Percentiles rank a stretch among this genome's conserved stretches.
Conservation (phyloP, 1,140 invertebrate genomes). For the Geopemphigus sp. region DNA sequence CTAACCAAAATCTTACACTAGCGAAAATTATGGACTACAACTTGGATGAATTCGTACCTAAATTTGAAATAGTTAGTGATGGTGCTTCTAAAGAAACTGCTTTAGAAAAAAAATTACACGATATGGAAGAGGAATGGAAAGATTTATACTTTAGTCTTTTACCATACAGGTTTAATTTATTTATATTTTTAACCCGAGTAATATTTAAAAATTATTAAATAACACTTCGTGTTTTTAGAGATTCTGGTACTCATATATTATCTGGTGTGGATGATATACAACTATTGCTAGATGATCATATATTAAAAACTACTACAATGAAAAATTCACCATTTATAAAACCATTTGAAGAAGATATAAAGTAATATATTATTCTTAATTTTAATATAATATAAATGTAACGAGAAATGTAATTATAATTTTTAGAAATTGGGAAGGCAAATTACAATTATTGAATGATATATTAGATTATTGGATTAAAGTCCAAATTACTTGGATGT, state of each 20-base stretch:
- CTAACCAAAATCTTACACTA: constrained; percentile 80
- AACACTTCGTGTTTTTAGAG: constrained; percentile 58
- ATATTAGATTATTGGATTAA: constrained; percentile 95
- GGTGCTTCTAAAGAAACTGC: constrained; percentile 93
- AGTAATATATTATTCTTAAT: constrained; percentile 60
- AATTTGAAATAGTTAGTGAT: constrained; percentile 91
- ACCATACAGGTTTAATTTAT: constrained; percentile 59
- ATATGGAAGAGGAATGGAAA: constrained; percentile 92
- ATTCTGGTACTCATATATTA: constrained; percentile 88
- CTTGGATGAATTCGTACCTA: constrained; percentile 82
- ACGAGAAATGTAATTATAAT: neutral
- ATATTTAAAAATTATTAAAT: neutral
- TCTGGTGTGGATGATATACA: constrained; percentile 93
- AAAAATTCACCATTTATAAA: constrained; percentile 95
- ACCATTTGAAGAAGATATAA: constrained; percentile 80
- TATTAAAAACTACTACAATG: constrained; percentile 97
- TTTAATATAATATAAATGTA: neutral
- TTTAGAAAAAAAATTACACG: constrained; percentile 82
- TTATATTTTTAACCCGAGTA: neutral
- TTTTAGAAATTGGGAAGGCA: constrained; percentile 74
- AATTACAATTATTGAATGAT: constrained; percentile 76
- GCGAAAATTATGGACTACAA: constrained; percentile 91
- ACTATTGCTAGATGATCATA: constrained; percentile 91
- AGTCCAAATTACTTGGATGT: constrained; percentile 95
- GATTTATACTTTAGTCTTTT: constrained; percentile 78